These are phyloP conservation scores for Harpagifer antarcticus DNA, from an alignment of 2,797 vertebrate species.

Conservation along the genomic window DNA sequence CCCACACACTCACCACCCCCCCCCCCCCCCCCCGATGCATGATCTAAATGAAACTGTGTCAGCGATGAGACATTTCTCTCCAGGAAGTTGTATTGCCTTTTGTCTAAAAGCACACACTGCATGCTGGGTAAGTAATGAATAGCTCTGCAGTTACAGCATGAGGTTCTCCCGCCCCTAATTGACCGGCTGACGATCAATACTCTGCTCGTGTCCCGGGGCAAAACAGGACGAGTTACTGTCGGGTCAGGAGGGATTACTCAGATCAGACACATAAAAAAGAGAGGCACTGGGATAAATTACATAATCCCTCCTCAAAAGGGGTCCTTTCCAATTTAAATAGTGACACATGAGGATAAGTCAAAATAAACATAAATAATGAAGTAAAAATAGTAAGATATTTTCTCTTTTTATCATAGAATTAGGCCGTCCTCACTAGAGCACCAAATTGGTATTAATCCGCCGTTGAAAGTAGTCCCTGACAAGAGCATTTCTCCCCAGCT, in stretches of 20 bases:
- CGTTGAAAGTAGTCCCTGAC: no score
- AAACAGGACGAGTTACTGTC: conserved; percentile 41
- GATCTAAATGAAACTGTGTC: no score
- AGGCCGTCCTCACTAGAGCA: no score
- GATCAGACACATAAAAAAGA: conserved; percentile 14
- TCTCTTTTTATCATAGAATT: no score
- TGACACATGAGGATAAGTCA: not conserved
- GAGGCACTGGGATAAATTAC: conserved; percentile 31
- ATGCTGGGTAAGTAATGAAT: conserved; percentile 12
- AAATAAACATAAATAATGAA: not conserved
- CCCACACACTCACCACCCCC: no score
- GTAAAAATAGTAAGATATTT: no score
- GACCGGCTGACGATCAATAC: conserved; percentile 61
- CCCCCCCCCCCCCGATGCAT: no score
- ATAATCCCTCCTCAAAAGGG: conserved; percentile 37
- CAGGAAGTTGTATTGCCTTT: no score
- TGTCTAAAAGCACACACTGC: conserved; percentile 20
- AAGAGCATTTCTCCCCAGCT: no score
- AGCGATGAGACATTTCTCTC: no score
- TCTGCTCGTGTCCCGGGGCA: conserved; percentile 40
- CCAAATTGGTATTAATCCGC: no score
- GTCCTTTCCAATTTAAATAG: not conserved
- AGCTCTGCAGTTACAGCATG: conserved; percentile 18
- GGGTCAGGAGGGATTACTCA: conserved; percentile 64
- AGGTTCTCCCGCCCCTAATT: conserved; percentile 50